Evolutionary conservation across 2,888 invertebrate species (phyloP), one percentile per base, ranked within the genome.

Genomic region (Andrena fulva): DNA sequence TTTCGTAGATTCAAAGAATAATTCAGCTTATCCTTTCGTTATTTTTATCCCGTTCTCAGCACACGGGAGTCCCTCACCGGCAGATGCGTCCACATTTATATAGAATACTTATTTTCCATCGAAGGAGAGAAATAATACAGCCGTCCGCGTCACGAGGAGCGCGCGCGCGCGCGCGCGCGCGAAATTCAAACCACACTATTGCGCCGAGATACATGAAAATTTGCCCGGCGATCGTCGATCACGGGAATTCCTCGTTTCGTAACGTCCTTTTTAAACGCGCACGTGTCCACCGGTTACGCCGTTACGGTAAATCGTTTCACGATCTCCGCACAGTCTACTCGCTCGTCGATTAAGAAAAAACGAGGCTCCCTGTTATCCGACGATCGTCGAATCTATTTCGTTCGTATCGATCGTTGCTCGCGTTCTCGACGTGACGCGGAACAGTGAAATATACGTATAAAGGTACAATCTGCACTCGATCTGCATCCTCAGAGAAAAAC

Each of bases 371-470:
- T 29, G 3, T 5, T 48, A 4, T 24, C 62, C 27, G 35, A 50
- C 50, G 48, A 69, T 59, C 33, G 29, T 27, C 54, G 59, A 42
- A 42, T 29, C 12, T 35, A 20, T 16, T 27, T 27, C 42, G 48
- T 62, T 81, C 42, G 16, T 29, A 2, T 27, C 33, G 2, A 76
- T 48, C n/a, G n/a, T 42, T 29, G 33, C 4, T 82, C 77, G 77
- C 59, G 83, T 68, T 50, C 27, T 64, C 72, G 62, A 12, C 85
- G 82, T 70, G 85, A 75, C 85, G 80, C 72, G 66, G 74, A 72
- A 82, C 84, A 79, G 78, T 85, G 74, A 76, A 80, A 69, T 91
- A 69, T 91, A 91, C 89, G 89, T 91, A 92, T 91, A 91, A 92
- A 91, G 90, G 86, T 92, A 91, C 91, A 92, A 91, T 80, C 71